Base-by-base conservation (phyloP, 1,140 invertebrate species). In the Aculops lycopersici region DNA sequence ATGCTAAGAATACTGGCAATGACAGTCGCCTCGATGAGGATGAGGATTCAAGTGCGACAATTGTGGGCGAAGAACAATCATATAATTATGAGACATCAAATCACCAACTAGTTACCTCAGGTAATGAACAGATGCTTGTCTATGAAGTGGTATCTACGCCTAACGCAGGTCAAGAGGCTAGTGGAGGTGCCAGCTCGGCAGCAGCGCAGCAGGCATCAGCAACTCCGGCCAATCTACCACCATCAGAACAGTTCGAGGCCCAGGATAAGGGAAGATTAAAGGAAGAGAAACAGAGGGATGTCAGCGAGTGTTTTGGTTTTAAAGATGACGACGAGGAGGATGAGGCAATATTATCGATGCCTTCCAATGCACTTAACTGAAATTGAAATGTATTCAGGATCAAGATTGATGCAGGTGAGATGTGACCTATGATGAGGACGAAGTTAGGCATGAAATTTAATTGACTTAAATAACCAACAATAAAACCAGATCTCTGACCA, bases 231-330 rank as follows among this genome's bases (percentile, higher is more conserved):
- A 21, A 20, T 19, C 14, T 19, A 20, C 16, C 36, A 4, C 14
- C 41, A n/a, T 14, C 2, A 13, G 20, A 18, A 14, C 18, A 35
- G 13, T 20, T 24, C 20, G 20, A 3, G 36, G 18, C 12, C 37
- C 37, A 12, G 31, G n/a, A 35, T 12, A 12, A 35, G 31, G 31
- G 12, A 35, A 35, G 12, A 13, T 35, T n/a, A 18, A 8, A 38
- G 18, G 14, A 36, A 19, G 39, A 46, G 18, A 42, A 46, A 40
- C 15, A 40, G 24, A 49, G 66, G 55, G 58, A 55, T 51, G 46
- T 65, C 51, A 68, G 69, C 47, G 71, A 69, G 31, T 79, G 74
- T 52, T 80, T 80, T 53, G 76, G 75, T 15, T 80, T 80, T 60
- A 74, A 78, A 56, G 74, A 42, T 20, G 42, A 43, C 16, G 42